These are phyloP conservation scores for Labrus mixtus DNA, from an alignment of 2,113 vertebrate genomes.

Conservation along the genomic window DNA sequence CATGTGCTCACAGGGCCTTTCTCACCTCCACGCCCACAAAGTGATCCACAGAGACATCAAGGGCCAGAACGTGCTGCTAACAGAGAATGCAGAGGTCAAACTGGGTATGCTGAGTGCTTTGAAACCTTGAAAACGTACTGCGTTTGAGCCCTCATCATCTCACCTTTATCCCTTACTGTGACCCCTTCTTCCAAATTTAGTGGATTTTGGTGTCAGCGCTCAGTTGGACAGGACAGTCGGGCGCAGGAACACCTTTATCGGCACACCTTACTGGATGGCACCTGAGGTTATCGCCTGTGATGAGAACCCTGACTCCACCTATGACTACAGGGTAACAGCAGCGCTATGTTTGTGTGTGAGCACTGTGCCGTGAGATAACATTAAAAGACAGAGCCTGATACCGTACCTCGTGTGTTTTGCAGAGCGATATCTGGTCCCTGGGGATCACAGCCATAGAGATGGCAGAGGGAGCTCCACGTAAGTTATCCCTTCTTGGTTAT, in stretches of 20 bases:
- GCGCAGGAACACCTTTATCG: slow-evolving; percentile 94
- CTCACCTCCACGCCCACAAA: slow-evolving; percentile 93
- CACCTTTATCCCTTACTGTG: background rate
- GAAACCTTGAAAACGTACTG: background rate
- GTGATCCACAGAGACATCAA: slow-evolving; percentile 97
- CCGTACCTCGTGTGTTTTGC: slow-evolving; percentile 34
- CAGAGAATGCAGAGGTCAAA: slow-evolving; percentile 95
- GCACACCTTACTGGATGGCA: slow-evolving; percentile 96
- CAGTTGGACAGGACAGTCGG: slow-evolving; percentile 94
- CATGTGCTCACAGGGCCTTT: slow-evolving; percentile 85
- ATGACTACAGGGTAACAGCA: slow-evolving; percentile 90
- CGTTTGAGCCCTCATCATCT: background rate
- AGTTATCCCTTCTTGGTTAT: slow-evolving; percentile 65
- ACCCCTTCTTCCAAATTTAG: slow-evolving; percentile 69
- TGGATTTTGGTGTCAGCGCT: slow-evolving; percentile 95
- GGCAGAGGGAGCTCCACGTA: slow-evolving; percentile 94
- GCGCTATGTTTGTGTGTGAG: background rate
- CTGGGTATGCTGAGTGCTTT: slow-evolving; percentile 82
- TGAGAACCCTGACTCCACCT: slow-evolving; percentile 94
- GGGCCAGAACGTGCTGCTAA: slow-evolving; percentile 93
- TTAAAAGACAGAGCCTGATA: slow-evolving; percentile 4
- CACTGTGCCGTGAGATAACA: background rate
- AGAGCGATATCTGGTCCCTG: slow-evolving; percentile 96
- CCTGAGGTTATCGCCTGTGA: slow-evolving; percentile 95
- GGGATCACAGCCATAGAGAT: slow-evolving; percentile 97